Evolutionary conservation across 2,113 vertebrate genomes (phyloP).

Genomic region (Bettongia penicillata): DNA sequence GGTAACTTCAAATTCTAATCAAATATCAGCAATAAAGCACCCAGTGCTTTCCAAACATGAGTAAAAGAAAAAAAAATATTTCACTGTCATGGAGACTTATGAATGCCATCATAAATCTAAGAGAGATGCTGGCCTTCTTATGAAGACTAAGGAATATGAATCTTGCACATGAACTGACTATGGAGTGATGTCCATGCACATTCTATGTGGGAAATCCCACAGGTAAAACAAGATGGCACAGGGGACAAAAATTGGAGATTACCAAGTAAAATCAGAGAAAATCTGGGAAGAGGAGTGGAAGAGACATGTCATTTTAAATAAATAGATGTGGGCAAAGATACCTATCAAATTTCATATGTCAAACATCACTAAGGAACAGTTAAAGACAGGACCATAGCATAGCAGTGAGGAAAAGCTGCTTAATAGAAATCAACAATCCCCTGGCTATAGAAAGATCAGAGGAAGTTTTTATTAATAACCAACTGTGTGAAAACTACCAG

Average conservation of each 20-base stretch:
- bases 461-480: not conserved
- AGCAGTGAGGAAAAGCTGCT: slow-evolving; percentile 10
- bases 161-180: slow-evolving; percentile 51
- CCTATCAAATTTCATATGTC: slow-evolving; percentile 18
- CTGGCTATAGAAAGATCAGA: slow-evolving; percentile 2
- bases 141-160: slow-evolving; percentile 50
- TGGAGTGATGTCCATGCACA: not conserved
- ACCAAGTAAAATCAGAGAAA: not conserved
- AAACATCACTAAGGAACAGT: not conserved
- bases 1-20: slow-evolving; percentile 71
- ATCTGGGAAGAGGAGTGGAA: slow-evolving; percentile 6
- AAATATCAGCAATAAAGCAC: slow-evolving; percentile 61
- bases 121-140: slow-evolving; percentile 62
- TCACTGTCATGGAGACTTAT: slow-evolving; percentile 65
- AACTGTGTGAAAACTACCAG: slow-evolving; percentile 57
- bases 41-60: slow-evolving; percentile 62
- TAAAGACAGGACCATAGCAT: not conserved
- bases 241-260: not conserved
- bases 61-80: slow-evolving; percentile 45
- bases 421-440: slow-evolving; percentile 25
- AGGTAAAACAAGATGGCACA: slow-evolving; percentile 8
- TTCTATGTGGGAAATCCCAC: slow-evolving; percentile 60
- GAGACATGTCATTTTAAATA: slow-evolving; percentile 30
- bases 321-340: slow-evolving; percentile 56
- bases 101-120: slow-evolving; percentile 65